Conservation (phyloP, 2,797 vertebrate species). For the Halcyon badia region DNA sequence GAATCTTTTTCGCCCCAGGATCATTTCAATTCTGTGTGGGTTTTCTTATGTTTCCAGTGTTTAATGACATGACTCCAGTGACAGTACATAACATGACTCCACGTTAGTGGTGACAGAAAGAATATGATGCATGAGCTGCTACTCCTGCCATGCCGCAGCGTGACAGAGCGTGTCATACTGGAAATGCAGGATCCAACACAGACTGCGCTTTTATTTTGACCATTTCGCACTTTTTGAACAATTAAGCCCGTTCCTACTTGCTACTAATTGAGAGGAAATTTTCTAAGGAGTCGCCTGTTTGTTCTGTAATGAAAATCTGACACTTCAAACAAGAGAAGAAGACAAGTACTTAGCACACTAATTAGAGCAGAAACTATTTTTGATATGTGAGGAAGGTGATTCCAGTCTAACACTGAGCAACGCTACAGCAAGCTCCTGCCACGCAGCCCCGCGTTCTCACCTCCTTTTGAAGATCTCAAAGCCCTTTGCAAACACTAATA, state of each 20-base stretch:
- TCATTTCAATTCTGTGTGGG: background rate
- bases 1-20: background rate
- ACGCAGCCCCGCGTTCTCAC: background rate
- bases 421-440: background rate
- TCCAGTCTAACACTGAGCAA: background rate
- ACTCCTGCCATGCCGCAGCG: background rate
- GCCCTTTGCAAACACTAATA: background rate
- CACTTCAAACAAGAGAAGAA: background rate
- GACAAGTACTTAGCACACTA: background rate
- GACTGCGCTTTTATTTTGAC: background rate
- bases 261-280: background rate
- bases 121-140: background rate
- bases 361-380: conserved; percentile 25
- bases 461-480: background rate
- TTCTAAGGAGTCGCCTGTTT: background rate
- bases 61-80: background rate
- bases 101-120: background rate
- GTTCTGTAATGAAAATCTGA: background rate
- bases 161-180: background rate
- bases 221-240: background rate
- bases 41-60: background rate
- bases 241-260: background rate
- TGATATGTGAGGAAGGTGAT: background rate
- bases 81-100: background rate
- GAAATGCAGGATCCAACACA: background rate